Conservation (phyloP, 2,113 vertebrate species). For the Tiliqua scincoides region DNA sequence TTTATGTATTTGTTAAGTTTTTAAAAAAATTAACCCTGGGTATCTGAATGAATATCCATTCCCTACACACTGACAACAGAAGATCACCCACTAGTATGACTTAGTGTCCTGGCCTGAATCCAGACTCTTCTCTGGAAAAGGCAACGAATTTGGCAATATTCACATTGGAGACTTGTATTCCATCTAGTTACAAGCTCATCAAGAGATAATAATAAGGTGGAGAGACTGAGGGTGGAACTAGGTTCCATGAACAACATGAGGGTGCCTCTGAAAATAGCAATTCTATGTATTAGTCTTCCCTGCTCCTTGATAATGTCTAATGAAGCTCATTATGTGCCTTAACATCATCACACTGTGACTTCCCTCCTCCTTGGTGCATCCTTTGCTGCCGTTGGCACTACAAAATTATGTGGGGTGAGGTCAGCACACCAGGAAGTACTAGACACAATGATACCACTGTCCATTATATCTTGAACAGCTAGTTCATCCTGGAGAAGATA, state of each 20-base stretch:
- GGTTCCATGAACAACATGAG: not conserved
- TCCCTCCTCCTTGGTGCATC: not conserved
- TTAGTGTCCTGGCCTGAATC: not conserved
- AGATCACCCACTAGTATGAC: not conserved
- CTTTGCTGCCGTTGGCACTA: not conserved
- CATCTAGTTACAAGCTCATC: too few relatives aligned
- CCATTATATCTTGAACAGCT: not conserved
- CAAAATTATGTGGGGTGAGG: not conserved
- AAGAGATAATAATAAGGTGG: too few relatives aligned
- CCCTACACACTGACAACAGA: not conserved
- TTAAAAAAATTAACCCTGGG: not conserved
- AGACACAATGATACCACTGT: not conserved
- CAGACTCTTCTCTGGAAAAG: not conserved
- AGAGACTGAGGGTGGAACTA: not conserved
- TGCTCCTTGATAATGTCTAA: not conserved
- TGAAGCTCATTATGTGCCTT: not conserved
- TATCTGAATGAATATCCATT: not conserved
- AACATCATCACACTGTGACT: not conserved
- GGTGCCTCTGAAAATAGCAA: not conserved
- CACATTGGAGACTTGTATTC: too few relatives aligned
- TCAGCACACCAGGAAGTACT: not conserved
- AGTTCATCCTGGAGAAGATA: not conserved
- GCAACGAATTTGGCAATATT: not conserved
- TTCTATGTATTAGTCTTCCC: not conserved
- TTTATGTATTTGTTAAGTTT: not conserved